Base-by-base conservation (phyloP, 2,888 invertebrate genomes). In the Lydus trimaculatus region DNA sequence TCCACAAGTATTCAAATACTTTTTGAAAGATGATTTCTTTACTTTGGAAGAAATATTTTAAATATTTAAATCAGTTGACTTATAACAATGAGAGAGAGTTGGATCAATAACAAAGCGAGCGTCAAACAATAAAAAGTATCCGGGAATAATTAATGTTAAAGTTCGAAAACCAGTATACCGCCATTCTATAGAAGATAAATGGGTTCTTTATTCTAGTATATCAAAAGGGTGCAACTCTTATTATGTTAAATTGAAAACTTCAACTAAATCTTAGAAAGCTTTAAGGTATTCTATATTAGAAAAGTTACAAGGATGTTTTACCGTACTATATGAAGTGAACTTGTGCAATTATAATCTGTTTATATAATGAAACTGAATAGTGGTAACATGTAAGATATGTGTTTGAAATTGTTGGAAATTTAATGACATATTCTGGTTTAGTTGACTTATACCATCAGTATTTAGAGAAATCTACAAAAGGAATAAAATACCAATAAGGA, bases 61-160 rank as follows among this genome's bases (percentile, higher is more conserved):
- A 48, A 20, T 48, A 48, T 48, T 48, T 23, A 20, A 48, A 20
- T 48, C 48, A 48, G 11, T 48, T 11, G 20, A 20, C 48, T 48
- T 2, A 20, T 9, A 48, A 48, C 48, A 20, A 48, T 23, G 43
- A 43, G n/a, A 17, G 43, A n/a, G 3, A 9, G 7, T 5, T 48
- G 52, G 13, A 52, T 52, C 52, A 23, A 13, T 52, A 52, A 25
- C 20, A 52, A 23, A 48, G 9, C 48, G 48, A 20, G 20, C 48
- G 17, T 17, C 8, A 48, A 20, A 48, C 9, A 20, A 48, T 48
- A 48, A 20, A 48, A 52, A 52, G 52, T 11, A 48, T 20, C 5
- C 25, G 52, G 8, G 25, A 52, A 52, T 52, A 52, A 52, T 52
- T 52, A 48, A 48, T 48, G 43, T 43, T 43, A 5, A 43, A 43